Base-by-base conservation (phyloP, 1,140 invertebrate genomes). In the Drosophila malerkotliana region DNA sequence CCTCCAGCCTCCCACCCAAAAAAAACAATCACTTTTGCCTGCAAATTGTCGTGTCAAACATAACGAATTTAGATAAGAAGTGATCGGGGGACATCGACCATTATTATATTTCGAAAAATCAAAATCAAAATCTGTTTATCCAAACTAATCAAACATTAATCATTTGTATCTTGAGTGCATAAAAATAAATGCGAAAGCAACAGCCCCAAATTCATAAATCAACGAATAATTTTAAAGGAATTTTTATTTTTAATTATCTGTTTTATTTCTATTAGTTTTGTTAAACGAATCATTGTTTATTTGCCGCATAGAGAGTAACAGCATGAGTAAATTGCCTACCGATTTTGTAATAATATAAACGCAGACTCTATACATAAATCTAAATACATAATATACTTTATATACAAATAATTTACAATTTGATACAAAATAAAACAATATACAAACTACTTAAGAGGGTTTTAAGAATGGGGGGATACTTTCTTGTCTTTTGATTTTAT, bases 391-490 rank as follows among this genome's bases (percentile, higher is more conserved):
- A 57, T 71, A 48, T 59, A 53, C 49, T 71, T 48, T 77, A 67
- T 85, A 84, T 87, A 76, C 82, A 83, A 81, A 74, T 75, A 72
- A 72, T 82, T 76, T 79, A 84, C 74, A 75, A 82, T 87, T 85
- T 87, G 78, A 85, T 87, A 85, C 69, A 48, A 52, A 87, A 87
- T 85, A 87, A 85, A 78, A 45, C 30, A 60, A 71, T 72, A 78
- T 52, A 72, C 32, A 67, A 48, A 74, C 53, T 37, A 37, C 3
- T 9, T 10, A 10, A 9, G 8, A 32, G 32, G 32, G 9, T 10
- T 8, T 32, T 3, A 21, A 10, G 2, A 32, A 9, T 8, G 9
- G 8, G 32, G 32, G 32, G 32, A 9, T 5, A 6, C 26, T 7
- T 28, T 5, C 26, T 28, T 28, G 4, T 1, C 26, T 28, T 28